Conservation (phyloP, 2,113 vertebrate genomes). For the Notiomystis cincta region DNA sequence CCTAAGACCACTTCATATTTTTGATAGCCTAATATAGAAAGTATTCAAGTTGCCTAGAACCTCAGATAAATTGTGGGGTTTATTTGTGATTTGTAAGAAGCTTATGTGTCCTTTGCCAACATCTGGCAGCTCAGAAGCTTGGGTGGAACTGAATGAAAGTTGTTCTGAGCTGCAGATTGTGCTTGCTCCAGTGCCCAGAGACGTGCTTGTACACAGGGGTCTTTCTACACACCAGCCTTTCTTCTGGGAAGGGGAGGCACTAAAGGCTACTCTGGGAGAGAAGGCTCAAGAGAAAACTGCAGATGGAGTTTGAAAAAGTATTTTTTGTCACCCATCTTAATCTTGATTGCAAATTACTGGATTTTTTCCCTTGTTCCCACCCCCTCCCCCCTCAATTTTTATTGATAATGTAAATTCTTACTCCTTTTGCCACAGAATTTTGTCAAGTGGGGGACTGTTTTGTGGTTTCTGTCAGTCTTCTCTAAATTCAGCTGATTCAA, state of each 20-base stretch:
- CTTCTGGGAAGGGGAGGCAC: neutral
- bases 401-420: neutral
- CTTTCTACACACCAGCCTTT: neutral
- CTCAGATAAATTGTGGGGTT: neutral
- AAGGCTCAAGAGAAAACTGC: neutral
- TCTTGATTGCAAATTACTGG: neutral
- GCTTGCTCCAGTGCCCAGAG: neutral
- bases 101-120: neutral
- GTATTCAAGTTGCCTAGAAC: neutral
- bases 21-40: neutral
- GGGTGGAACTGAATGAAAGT: neutral
- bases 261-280: neutral
- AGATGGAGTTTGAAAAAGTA: neutral
- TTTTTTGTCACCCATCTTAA: neutral
- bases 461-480: neutral
- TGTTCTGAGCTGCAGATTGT: neutral
- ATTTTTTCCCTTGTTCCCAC: rapidly evolving
- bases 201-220: neutral
- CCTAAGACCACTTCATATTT: neutral
- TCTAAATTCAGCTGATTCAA: neutral
- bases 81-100: neutral
- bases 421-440: neutral
- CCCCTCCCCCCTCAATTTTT: rapidly evolving
- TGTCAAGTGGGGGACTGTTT: neutral
- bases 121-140: neutral